Evolutionary conservation across 2,113 vertebrate genomes (phyloP), one percentile per base, ranked within the genome.

Genomic region (Octodon degus): DNA sequence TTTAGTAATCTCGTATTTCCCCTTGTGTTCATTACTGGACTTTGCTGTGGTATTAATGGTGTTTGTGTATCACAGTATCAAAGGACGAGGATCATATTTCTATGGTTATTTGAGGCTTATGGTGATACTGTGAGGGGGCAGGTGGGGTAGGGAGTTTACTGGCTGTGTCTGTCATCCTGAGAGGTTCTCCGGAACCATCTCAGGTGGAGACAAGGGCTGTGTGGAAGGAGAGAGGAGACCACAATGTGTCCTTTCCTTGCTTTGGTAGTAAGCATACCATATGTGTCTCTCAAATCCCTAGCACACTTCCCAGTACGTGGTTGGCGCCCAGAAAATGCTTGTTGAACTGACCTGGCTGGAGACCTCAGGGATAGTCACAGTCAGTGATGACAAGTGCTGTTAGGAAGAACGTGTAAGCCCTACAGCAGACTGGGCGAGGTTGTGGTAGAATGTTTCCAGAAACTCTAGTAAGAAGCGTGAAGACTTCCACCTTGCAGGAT

Each of bases 11-110:
- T 20, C 14, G 5, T 68, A 68, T 93, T 93, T 96, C 74, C 14
- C n/a, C 11, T 70, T 74, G 30, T 40, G 43, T 53, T 95, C 20
- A 12, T 96, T 94, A 63, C n/a, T 96, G 60, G 34, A 70, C 58
- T 94, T 91, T 96, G 7, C 83, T 74, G 3, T 87, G 43, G 14
- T 79, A 79, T 37, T 91, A 30, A 88, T 88, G 96, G 25, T 1
- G 58, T 77, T 89, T 82, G 60, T 2, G 65, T 83, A 80, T 14
- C 4, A 13, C 8, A 70, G 27, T 55, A 67, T 20, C 50, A 85
- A 88, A 60, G 30, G 65, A 25, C n/a, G 84, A 81, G 30, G 14
- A 80, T 86, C 53, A 30, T 5, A 86, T 34, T 82, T 16, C 30
- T 2, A 76, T 50, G 16, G 4, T 91, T 93, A 72, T 77, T 92